Conservation (phyloP, 2,797 vertebrate genomes). For the Acanthornis magna region DNA sequence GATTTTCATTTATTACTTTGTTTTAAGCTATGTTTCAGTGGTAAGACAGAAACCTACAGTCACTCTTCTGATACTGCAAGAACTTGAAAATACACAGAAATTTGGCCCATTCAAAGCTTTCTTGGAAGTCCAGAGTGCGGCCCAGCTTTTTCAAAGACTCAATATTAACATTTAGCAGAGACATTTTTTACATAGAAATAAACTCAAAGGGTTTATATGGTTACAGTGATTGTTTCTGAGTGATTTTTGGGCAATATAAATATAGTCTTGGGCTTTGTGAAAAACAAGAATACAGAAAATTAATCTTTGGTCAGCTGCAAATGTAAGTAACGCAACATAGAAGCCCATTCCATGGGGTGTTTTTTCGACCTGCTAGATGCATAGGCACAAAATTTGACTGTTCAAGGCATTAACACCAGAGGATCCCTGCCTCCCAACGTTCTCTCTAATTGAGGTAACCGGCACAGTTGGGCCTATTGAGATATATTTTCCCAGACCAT, state of each 20-base stretch:
- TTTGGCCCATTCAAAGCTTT: not conserved
- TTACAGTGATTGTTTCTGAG: not conserved
- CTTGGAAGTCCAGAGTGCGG: constrained; percentile 28
- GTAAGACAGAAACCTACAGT: constrained; percentile 13
- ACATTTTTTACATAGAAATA: constrained; percentile 41
- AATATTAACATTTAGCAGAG: constrained; percentile 54
- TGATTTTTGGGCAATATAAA: not conserved
- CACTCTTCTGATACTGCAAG: constrained; percentile 26
- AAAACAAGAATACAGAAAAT: not conserved
- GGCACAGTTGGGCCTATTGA: not conserved
- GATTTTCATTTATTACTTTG: constrained; percentile 22
- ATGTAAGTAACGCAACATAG: not conserved
- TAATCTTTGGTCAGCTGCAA: not conserved
- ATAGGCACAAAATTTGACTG: not conserved
- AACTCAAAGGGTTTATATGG: not conserved
- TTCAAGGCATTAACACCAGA: not conserved
- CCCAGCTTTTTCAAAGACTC: constrained; percentile 6
- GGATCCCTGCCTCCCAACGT: not conserved
- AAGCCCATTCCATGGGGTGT: not conserved
- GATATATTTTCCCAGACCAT: not conserved
- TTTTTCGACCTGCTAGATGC: not conserved
- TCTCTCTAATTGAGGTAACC: not conserved
- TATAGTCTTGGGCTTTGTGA: not conserved
- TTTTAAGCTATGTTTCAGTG: constrained; percentile 12
- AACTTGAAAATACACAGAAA: constrained; percentile 30